phyloP scores from a whole-genome alignment of 2,113 vertebrate genomes.

The Cheilinus undulatus region DNA sequence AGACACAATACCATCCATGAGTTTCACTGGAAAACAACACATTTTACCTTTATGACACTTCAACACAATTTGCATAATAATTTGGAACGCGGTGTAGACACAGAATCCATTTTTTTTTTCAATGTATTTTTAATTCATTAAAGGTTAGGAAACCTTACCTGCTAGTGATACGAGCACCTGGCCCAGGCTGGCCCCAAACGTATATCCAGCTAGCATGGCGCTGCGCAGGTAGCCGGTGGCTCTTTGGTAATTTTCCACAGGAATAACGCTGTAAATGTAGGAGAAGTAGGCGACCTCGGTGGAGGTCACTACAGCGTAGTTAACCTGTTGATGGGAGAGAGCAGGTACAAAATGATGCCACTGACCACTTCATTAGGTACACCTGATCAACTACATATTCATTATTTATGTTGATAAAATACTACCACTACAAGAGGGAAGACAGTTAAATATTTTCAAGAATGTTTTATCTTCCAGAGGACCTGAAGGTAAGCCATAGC shows the following conservation, averaged over 20 bases:
- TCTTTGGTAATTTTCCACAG: conserved; percentile 74
- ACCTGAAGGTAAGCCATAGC: conserved; percentile 80
- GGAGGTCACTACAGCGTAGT: conserved; percentile 77
- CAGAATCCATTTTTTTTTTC: too few relatives aligned
- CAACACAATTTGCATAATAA: too few relatives aligned
- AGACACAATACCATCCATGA: too few relatives aligned
- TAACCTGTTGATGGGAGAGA: conserved; percentile 58
- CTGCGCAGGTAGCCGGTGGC: conserved; percentile 81
- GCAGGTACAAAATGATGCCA: too few relatives aligned
- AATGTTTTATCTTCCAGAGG: conserved; percentile 1
- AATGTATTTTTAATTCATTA: not conserved
- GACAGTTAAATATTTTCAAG: not conserved
- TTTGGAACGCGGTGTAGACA: too few relatives aligned
- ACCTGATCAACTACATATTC: too few relatives aligned
- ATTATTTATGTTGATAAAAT: too few relatives aligned
- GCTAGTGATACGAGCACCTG: conserved; percentile 79
- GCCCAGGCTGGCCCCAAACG: conserved; percentile 74
- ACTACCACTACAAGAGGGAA: not conserved
- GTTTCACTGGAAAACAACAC: too few relatives aligned
- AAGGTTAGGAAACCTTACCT: conserved; percentile 43
- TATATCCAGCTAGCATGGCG: conserved; percentile 78
- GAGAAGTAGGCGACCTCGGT: conserved; percentile 84
- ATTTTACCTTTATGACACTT: too few relatives aligned
- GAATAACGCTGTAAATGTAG: conserved; percentile 83
- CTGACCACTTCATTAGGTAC: too few relatives aligned